Evolutionary conservation across 2,888 invertebrate species (phyloP).

Genomic region (Polylopha cassiicola): DNA sequence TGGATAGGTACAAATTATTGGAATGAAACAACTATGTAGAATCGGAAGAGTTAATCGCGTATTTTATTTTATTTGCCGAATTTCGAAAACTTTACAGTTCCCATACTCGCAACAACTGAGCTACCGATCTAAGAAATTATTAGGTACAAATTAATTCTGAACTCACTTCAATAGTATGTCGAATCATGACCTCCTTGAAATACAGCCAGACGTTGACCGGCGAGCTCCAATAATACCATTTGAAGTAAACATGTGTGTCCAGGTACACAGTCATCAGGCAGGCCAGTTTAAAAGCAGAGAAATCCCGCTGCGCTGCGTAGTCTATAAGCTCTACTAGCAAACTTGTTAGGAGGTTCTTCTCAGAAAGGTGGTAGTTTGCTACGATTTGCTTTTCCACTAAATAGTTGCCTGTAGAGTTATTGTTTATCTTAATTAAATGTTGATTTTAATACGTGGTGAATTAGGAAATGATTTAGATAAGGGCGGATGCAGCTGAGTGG

Average conservation of each 20-base stretch:
- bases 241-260: slow-evolving; percentile 52
- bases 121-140: too few species aligned
- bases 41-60: too few species aligned
- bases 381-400: slow-evolving; percentile 51
- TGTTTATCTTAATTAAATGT: neutral
- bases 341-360: slow-evolving; percentile 47
- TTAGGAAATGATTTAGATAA: too few species aligned
- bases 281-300: slow-evolving; percentile 47
- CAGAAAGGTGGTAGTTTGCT: slow-evolving; percentile 44
- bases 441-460: neutral
- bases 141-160: too few species aligned
- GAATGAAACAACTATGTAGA: neutral
- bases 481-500: too few species aligned
- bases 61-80: too few species aligned
- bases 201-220: slow-evolving; percentile 52
- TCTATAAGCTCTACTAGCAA: slow-evolving; percentile 48
- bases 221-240: slow-evolving; percentile 58
- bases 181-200: slow-evolving; percentile 59
- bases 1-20: too few species aligned
- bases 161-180: slow-evolving; percentile 59
- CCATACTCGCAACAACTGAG: too few species aligned
- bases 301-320: slow-evolving; percentile 56
- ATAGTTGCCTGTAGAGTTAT: slow-evolving; percentile 37
- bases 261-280: slow-evolving; percentile 55
- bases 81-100: too few species aligned